Evolutionary conservation across 2,888 invertebrate species (phyloP), one percentile per base, ranked within the genome.

Genomic region (Drepanosiphum platanoidis): DNA sequence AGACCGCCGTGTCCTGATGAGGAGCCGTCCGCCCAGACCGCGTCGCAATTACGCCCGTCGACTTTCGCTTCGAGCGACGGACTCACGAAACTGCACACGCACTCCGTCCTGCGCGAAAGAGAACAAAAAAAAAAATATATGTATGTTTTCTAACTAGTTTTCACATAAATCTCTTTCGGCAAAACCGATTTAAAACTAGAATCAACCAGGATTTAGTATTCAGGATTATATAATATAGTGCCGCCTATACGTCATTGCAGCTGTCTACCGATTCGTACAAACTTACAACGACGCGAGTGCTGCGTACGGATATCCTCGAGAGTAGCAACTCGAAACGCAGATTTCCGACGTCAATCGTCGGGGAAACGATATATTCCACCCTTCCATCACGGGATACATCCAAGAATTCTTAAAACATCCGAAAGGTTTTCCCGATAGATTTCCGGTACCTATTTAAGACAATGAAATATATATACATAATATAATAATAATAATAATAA

Each of bases 81-180:
- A 58, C 77, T 71, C 1, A 66, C 70, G 52, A 86, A 86, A 72
- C 86, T 86, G 32, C 87, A 87, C 75, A 80, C 46, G 75, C 87
- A 87, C 27, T 86, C 86, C 32, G 81, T 81, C 27, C 87, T 87
- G 39, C 15, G 15, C n/a, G n/a, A n/a, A n/a, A n/a, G 42, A 11
- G 42, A 42, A 42, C 42, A 3, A 42, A n/a, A n/a, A n/a, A n/a
- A n/a, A n/a, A n/a, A n/a, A n/a, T n/a, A n/a, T n/a, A 18, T 15
- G 52, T 52, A 30, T 9, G n/a, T 64, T 64, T 30, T 64, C 9
- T n/a, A n/a, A n/a, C n/a, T n/a, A n/a, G n/a, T n/a, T n/a, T n/a
- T n/a, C n/a, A n/a, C n/a, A n/a, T n/a, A n/a, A n/a, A n/a, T n/a
- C n/a, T n/a, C n/a, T n/a, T n/a, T n/a, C n/a, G n/a, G n/a, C n/a